Conservation (phyloP, 2,797 vertebrate species). For the Myiotriccus ornatus region DNA sequence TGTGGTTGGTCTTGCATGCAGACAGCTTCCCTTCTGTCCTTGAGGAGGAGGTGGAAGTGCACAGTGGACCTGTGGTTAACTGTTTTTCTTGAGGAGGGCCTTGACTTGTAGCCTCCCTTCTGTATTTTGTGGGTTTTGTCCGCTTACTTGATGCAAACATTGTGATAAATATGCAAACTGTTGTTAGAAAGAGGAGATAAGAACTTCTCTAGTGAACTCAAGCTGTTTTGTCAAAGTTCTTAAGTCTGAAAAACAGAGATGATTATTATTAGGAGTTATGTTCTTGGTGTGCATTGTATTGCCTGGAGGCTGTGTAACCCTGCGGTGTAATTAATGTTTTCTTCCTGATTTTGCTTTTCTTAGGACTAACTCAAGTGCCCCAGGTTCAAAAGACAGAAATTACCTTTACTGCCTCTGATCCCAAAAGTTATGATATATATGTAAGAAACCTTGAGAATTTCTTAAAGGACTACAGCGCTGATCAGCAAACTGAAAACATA, state of each 20-base stretch:
- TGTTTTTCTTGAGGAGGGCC: neutral
- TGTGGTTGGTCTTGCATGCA: neutral
- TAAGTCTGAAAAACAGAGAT: neutral
- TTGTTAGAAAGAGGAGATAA: neutral
- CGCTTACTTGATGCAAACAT: neutral
- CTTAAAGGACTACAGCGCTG: slow-evolving; percentile 68
- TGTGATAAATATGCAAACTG: neutral
- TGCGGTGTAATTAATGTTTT: neutral
- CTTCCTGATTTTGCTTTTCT: neutral
- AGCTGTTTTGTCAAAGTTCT: neutral
- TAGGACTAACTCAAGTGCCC: slow-evolving; percentile 91
- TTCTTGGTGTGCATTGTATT: neutral
- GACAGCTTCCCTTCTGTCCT: neutral
- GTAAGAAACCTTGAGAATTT: slow-evolving; percentile 66
- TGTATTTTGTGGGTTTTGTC: neutral
- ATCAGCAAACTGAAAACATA: slow-evolving; percentile 40
- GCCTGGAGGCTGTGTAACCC: neutral
- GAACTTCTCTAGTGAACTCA: neutral
- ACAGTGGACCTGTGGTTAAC: neutral
- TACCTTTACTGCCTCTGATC: slow-evolving; percentile 60
- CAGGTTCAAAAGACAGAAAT: slow-evolving; percentile 90
- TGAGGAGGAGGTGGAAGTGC: neutral
- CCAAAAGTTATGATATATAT: slow-evolving; percentile 55
- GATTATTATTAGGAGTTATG: neutral
- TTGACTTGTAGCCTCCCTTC: neutral